phyloP scores from a whole-genome alignment of 2,113 vertebrate species.

The Colinus virginianus region DNA sequence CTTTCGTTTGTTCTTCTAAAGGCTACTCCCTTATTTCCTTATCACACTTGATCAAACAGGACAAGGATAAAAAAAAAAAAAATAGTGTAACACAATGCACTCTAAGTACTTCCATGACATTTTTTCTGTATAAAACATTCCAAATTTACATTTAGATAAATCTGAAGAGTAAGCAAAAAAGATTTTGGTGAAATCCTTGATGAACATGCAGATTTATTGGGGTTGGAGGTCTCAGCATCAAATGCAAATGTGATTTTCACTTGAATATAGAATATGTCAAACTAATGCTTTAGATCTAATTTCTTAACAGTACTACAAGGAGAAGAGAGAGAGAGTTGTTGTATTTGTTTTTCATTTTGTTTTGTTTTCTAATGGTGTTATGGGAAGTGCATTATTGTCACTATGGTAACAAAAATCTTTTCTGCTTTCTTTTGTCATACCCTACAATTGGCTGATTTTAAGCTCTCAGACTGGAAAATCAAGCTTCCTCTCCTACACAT shows the following conservation, averaged over 20 bases:
- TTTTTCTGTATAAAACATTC: neutral
- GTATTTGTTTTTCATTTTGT: no score
- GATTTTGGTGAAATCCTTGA: neutral
- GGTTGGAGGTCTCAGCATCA: neutral
- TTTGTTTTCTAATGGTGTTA: neutral
- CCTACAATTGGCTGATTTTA: neutral
- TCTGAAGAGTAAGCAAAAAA: neutral
- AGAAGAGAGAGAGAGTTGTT: neutral
- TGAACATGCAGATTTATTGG: neutral
- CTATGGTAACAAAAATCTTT: constrained; percentile 30
- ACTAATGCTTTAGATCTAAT: neutral
- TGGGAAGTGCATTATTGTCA: neutral
- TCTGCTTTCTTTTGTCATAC: neutral
- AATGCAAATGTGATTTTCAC: neutral
- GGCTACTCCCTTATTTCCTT: neutral
- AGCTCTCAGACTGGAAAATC: neutral
- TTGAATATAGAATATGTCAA: neutral
- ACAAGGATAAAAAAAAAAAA: neutral
- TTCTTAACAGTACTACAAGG: neutral
- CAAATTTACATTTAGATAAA: neutral
- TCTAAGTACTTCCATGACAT: accelerated
- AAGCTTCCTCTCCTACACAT: neutral
- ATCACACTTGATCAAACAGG: neutral
- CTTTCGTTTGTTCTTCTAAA: neutral
- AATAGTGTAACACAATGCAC: neutral